A percentile compares a stretch with the other conserved stretches of the same genome.
These are phyloP conservation scores for Autographa pulchrina DNA, from an alignment of 2,888 invertebrate species.

Conservation along the genomic window DNA sequence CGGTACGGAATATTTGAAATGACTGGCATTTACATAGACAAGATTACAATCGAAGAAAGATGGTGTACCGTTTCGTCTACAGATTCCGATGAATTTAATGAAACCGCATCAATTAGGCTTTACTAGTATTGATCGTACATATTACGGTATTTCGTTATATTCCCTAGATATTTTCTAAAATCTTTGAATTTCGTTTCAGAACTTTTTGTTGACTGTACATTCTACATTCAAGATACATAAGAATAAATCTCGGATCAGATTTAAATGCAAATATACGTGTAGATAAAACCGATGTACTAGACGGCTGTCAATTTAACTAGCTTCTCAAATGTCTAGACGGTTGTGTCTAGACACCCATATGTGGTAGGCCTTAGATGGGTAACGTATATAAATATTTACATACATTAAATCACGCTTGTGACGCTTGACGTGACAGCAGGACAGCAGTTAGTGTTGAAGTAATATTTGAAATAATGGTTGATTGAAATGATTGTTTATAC, in stretches of 20 bases:
- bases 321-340: conserved; percentile 38
- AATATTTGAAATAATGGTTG: conserved; percentile 12
- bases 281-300: conserved; percentile 28
- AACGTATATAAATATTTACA: conserved; percentile 41
- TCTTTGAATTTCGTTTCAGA: background rate
- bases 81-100: background rate
- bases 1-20: conserved; percentile 51
- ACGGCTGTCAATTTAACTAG: conserved; percentile 34
- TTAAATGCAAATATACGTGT: conserved; percentile 23
- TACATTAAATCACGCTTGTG: conserved; percentile 37
- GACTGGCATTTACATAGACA: conserved; percentile 23
- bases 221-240: background rate
- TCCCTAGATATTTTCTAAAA: background rate
- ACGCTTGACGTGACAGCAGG: conserved; percentile 28
- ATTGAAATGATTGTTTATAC: background rate
- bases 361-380: conserved; percentile 40
- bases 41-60: background rate
- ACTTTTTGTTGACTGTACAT: too few species aligned
- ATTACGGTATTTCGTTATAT: background rate
- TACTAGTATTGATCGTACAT: background rate
- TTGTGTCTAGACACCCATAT: conserved; percentile 46
- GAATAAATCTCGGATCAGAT: conserved; percentile 28
- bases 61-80: background rate
- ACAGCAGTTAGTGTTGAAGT: conserved; percentile 36
- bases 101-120: background rate